Evolutionary conservation across 2,797 vertebrate genomes (phyloP), one percentile per base, ranked within the genome.

Genomic region (Sebastes steindachneri): DNA sequence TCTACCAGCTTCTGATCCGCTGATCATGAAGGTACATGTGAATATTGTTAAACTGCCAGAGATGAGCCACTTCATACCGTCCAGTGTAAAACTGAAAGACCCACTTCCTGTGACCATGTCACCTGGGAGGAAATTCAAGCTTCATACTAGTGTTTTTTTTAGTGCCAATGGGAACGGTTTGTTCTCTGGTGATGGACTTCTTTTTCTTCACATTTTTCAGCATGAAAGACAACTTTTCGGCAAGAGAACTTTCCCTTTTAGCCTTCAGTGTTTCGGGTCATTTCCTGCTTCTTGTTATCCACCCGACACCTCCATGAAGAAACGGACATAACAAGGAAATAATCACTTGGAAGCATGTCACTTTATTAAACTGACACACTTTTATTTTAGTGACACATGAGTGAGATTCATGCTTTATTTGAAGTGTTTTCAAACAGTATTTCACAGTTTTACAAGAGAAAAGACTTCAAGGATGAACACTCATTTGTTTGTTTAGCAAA

Each of bases 11-110:
- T 60, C 37, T 45, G 29, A 37, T 6, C 26, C 23, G 8, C 4
- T 21, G 54, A 80, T 33, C 72, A 41, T 73, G 59, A 77, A 62
- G 41, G 21, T 69, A 19, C 31, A 31, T 73, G 72, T 81, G 79
- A 77, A 79, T 41, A 48, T 19, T 37, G 48, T 78, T 68, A 5
- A 25, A 54, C 77, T 59, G 60, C 62, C 64, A 45, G 45, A 54
- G 48, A 80, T 45, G 58, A 82, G 77, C 73, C 72, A 31, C 78
- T 53, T 85, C 26, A 45, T n/a, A 69, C 79, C 35, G 7, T 81
- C 80, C 71, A 25, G 25, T 65, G 35, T 70, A 9, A 72, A 53
- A 26, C 26, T 11, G 26, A 23, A 26, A 23, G 25, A 37, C 68
- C 19, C 29, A 67, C 23, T 31, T 66, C 45, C 41, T 60, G 68